Conservation (phyloP, 1,140 invertebrate species). For the Ctenoplectra terminalis region DNA sequence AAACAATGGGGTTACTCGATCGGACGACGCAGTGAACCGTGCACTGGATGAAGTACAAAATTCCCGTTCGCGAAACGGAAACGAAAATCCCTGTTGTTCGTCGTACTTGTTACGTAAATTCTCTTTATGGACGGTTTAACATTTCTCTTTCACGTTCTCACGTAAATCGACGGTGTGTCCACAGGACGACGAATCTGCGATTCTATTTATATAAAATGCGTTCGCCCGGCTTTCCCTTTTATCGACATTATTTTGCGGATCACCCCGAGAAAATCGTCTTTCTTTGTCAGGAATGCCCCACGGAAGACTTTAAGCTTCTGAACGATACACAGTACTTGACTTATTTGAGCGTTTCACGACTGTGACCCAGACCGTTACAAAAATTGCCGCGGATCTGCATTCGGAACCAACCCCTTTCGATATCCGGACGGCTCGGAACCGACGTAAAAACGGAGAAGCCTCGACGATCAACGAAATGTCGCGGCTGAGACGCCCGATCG, state of each 20-base stretch:
- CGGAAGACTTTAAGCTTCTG: conserved; percentile 68
- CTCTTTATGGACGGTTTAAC: conserved; percentile 55
- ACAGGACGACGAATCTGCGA: conserved; percentile 18
- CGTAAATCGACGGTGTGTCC: conserved; percentile 36
- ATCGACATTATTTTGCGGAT: too few species aligned
- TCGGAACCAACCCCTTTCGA: not conserved
- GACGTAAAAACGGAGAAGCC: conserved; percentile 5
- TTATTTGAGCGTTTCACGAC: conserved; percentile 70
- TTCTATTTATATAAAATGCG: not conserved
- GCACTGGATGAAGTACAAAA: conserved; percentile 43
- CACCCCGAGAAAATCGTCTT: conserved; percentile 62
- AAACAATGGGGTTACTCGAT: conserved; percentile 29
- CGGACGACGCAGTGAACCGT: conserved; percentile 30
- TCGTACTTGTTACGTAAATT: conserved; percentile 52
- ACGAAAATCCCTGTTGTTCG: conserved; percentile 52
- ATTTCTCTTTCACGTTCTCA: conserved; percentile 54
- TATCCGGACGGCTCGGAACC: conserved; percentile 23
- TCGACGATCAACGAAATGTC: not conserved
- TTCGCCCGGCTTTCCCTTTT: not conserved
- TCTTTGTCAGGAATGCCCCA: conserved; percentile 63
- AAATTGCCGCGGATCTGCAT: not conserved
- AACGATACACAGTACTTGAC: conserved; percentile 60
- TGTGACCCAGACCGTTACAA: conserved; percentile 52
- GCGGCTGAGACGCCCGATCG: not conserved
- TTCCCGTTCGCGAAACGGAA: conserved; percentile 47